phyloP scores from a whole-genome alignment of 1,140 invertebrate species.

The Leptinotarsa defecta region DNA sequence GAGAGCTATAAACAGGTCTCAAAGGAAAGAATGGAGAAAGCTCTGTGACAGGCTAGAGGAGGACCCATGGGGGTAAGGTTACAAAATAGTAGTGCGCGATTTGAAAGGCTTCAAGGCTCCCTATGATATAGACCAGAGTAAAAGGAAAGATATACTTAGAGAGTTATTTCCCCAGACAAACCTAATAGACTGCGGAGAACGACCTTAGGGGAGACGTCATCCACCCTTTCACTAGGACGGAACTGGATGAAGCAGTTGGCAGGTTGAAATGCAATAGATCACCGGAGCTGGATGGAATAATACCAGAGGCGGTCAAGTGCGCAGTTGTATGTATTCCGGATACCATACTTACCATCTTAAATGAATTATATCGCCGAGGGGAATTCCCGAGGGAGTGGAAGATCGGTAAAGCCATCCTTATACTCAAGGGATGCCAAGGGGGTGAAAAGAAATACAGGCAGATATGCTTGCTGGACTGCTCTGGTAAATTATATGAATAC shows the following conservation, averaged over 20 bases:
- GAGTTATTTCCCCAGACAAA: neutral
- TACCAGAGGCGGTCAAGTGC: neutral
- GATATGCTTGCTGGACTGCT: neutral
- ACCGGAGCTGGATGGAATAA: conserved; percentile 2
- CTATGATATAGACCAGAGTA: neutral
- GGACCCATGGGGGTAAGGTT: conserved; percentile 25
- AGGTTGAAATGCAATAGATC: neutral
- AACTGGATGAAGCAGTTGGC: neutral
- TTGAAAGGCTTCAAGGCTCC: neutral
- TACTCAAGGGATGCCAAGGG: neutral
- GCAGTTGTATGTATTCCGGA: neutral
- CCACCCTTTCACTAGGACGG: neutral
- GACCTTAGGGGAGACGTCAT: neutral
- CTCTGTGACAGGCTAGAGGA: conserved; percentile 23
- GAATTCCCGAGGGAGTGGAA: neutral
- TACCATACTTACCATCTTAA: neutral
- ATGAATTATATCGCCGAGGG: neutral
- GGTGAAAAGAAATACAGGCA: neutral
- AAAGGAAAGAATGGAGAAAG: conserved; percentile 23
- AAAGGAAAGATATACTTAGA: neutral
- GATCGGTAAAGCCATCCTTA: neutral
- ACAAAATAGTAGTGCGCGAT: conserved; percentile 23
- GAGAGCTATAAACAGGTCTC: neutral
- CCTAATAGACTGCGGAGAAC: too few species aligned
- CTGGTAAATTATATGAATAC: conserved; percentile 10